Percentiles rank a stretch among this genome's conserved stretches.
Conservation (phyloP, 2,797 vertebrate species). For the Hipposideros larvatus region DNA sequence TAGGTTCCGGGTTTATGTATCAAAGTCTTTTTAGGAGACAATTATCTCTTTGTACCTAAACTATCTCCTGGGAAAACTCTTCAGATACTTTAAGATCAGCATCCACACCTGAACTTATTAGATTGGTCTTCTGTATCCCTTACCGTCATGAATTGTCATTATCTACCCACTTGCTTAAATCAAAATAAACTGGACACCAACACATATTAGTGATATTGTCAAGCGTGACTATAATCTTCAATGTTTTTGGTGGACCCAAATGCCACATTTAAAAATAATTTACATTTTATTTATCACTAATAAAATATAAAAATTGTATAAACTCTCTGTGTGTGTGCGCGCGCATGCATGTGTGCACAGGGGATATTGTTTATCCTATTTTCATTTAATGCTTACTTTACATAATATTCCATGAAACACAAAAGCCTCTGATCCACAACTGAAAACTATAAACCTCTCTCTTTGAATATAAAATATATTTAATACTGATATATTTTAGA, state of each 20-base stretch:
- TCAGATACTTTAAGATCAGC: neutral
- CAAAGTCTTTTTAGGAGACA: neutral
- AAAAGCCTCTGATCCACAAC: neutral
- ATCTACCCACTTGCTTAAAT: neutral
- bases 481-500: neutral
- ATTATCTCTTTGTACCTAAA: neutral
- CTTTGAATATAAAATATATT: neutral
- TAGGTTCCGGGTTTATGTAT: neutral
- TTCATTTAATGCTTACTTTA: neutral
- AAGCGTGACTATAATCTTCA: neutral
- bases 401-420: neutral
- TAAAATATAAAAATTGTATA: neutral
- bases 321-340: neutral
- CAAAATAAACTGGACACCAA: neutral
- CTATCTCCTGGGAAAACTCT: neutral
- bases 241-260: neutral
- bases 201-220: neutral
- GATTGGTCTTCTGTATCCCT: neutral
- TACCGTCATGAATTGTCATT: neutral
- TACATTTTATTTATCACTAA: slow-evolving; percentile 19
- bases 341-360: neutral
- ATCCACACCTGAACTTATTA: neutral
- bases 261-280: neutral
- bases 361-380: neutral
- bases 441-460: neutral